Percentiles rank a stretch among this genome's conserved stretches.
Evolutionary conservation across 1,140 invertebrate species (phyloP).

Genomic region (Ceratina australensis): DNA sequence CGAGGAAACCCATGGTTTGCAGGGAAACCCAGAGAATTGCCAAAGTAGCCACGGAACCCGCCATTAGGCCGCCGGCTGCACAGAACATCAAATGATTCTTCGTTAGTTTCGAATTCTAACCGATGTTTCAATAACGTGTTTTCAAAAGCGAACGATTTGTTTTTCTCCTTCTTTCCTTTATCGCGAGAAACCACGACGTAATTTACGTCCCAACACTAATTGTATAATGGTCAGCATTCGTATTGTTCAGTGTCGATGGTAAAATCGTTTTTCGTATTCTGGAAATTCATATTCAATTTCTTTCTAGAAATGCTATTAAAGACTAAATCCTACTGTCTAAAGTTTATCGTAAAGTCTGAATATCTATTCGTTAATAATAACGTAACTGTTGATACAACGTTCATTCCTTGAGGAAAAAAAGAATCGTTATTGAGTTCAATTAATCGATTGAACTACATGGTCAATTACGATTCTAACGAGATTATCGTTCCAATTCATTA

Average conservation of each 20-base stretch:
- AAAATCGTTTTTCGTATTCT: too few species aligned
- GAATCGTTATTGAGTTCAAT: neutral
- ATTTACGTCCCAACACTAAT: too few species aligned
- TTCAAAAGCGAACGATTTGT: neutral
- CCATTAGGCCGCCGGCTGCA: conserved; percentile 74
- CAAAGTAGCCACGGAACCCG: conserved; percentile 72
- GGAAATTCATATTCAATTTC: too few species aligned
- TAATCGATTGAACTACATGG: neutral
- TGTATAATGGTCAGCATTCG: too few species aligned
- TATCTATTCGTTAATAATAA: too few species aligned
- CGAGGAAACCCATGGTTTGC: conserved; percentile 72
- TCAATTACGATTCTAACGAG: too few species aligned
- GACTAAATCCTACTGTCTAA: neutral
- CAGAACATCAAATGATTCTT: conserved; percentile 47
- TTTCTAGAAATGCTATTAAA: too few species aligned
- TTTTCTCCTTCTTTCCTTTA: neutral
- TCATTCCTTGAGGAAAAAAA: too few species aligned
- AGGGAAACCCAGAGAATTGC: conserved; percentile 72
- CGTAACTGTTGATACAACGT: too few species aligned
- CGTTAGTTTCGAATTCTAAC: neutral
- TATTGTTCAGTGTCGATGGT: too few species aligned
- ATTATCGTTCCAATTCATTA: neutral
- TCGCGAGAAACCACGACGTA: neutral
- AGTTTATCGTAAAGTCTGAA: too few species aligned
- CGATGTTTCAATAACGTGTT: conserved; percentile 16